A percentile compares a stretch with the other conserved stretches of the same genome.
These are phyloP conservation scores for Pteronotus mesoamericanus DNA, from an alignment of 2,797 vertebrate species.

Conservation along the genomic window DNA sequence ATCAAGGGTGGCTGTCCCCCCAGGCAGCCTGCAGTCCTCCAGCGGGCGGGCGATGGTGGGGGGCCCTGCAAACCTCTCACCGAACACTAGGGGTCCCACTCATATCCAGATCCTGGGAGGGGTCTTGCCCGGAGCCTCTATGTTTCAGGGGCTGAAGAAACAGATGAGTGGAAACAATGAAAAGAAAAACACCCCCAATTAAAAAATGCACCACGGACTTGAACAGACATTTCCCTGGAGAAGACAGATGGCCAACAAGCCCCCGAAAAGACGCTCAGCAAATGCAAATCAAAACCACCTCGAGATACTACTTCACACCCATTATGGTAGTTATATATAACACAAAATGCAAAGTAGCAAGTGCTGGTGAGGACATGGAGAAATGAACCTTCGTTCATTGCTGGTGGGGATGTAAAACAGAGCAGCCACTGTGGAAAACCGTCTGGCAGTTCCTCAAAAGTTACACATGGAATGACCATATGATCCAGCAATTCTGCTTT, in stretches of 20 bases:
- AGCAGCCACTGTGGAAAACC: background rate
- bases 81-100: rapidly evolving
- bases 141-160: background rate
- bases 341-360: background rate
- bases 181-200: background rate
- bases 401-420: rapidly evolving
- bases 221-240: background rate
- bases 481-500: background rate
- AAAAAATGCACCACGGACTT: background rate
- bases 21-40: background rate
- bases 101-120: background rate
- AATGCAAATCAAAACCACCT: background rate
- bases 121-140: background rate
- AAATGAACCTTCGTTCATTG: background rate
- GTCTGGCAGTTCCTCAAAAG: background rate
- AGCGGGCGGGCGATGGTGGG: background rate
- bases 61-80: rapidly evolving
- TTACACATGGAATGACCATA: background rate
- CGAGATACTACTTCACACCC: background rate
- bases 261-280: background rate
- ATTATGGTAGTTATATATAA: too few relatives aligned
- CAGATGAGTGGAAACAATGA: background rate
- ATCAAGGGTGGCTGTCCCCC: background rate
- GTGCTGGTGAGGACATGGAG: background rate
- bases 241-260: background rate